Conservation (phyloP, 2,888 invertebrate genomes). For the Carcina quercana region DNA sequence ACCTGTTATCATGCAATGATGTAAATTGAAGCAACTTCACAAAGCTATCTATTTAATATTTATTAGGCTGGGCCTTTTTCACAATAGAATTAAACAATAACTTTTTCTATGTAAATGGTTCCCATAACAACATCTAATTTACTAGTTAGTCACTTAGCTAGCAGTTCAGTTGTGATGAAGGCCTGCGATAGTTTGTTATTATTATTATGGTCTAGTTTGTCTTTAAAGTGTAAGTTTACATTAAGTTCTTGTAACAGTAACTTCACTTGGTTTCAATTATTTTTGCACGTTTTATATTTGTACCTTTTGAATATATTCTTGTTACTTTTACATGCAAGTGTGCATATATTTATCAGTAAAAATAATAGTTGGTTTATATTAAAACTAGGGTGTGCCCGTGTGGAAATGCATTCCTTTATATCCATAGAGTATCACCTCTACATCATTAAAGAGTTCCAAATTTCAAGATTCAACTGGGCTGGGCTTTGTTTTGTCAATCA, state of each 20-base stretch:
- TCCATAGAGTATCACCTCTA: no score
- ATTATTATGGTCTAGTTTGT: not conserved
- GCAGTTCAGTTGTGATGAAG: slow-evolving; percentile 4
- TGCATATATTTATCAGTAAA: not conserved
- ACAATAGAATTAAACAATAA: not conserved
- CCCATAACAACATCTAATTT: not conserved
- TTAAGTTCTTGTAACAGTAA: not conserved
- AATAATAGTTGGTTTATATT: slow-evolving; percentile 1
- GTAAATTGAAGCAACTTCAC: slow-evolving; percentile 3
- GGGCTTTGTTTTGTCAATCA: no score
- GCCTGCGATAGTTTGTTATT: slow-evolving; percentile 1
- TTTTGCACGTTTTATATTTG: slow-evolving; percentile 2
- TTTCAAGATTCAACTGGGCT: no score
- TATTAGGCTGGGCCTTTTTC: slow-evolving; percentile 5
- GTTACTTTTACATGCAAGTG: no score
- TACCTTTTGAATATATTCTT: not conserved
- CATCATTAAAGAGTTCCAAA: no score
- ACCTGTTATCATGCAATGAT: no score
- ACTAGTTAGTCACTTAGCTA: no score
- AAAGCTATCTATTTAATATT: slow-evolving; percentile 1
- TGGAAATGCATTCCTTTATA: no score
- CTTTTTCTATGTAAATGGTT: not conserved
- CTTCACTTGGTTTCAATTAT: not conserved
- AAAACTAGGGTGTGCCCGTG: no score
- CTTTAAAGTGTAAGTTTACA: not conserved